Evolutionary conservation across 92 coral and sea anemone species (phyloP).

Genomic region (Blastomussa wellsi): DNA sequence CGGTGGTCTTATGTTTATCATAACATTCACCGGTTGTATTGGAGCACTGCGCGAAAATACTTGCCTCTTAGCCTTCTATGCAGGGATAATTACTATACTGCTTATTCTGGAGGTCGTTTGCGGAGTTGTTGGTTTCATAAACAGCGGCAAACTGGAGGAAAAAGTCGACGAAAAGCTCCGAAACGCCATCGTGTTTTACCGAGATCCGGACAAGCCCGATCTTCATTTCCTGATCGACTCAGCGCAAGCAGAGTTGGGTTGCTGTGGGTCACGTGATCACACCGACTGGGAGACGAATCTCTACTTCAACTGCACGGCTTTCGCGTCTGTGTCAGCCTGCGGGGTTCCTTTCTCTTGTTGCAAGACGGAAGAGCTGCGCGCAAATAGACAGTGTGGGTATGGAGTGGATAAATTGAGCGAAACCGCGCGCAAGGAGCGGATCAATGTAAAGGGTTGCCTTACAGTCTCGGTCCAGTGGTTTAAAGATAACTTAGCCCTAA

Average conservation of each 20-base stretch:
- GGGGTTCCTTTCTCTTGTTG: conserved; percentile 96
- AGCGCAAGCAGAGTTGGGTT: conserved; percentile 73
- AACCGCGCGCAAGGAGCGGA: conserved; percentile 22
- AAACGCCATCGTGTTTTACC: conserved; percentile 78
- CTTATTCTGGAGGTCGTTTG: conserved; percentile 57
- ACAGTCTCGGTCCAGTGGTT: conserved; percentile 65
- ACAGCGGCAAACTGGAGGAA: conserved; percentile 60
- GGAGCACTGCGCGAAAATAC: conserved; percentile 94
- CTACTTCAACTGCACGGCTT: conserved; percentile 84
- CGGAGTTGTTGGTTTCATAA: conserved; percentile 65
- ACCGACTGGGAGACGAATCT: conserved; percentile 82
- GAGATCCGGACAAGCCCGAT: conserved; percentile 74
- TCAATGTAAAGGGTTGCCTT: conserved; percentile 76
- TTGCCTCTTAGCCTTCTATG: conserved; percentile 72
- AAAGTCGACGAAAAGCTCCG: conserved; percentile 77
- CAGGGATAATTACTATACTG: conserved; percentile 53
- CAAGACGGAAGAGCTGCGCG: conserved; percentile 42
- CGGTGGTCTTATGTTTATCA: conserved; percentile 74
- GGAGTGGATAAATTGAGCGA: conserved; percentile 30
- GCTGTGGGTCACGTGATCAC: conserved; percentile 80
- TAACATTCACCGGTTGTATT: conserved; percentile 88
- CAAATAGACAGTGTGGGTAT: conserved; percentile 88
- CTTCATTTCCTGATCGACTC: conserved; percentile 85
- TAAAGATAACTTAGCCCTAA: conserved; percentile 46
- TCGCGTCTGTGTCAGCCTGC: conserved; percentile 54